Conservation (phyloP, 2,113 vertebrate species). For the Sardina pilchardus region DNA sequence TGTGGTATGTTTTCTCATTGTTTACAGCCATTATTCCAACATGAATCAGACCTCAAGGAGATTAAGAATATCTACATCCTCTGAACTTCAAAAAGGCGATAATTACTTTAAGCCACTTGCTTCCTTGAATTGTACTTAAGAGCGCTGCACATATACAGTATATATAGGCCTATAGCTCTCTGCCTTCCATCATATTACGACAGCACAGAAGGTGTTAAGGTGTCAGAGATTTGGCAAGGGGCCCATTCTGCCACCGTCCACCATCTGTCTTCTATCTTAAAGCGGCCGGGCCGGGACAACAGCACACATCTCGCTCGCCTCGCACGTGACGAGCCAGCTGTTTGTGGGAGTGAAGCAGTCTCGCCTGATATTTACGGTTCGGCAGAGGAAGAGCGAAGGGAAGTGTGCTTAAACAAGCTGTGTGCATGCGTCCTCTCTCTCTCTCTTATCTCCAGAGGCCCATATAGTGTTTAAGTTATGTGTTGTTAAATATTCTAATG, state of each 20-base stretch:
- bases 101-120: not conserved
- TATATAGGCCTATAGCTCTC: not conserved
- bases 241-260: not conserved
- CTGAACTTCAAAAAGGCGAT: not conserved
- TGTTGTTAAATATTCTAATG: not conserved
- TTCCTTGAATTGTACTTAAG: slow-evolving; percentile 13
- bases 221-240: not conserved
- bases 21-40: not conserved
- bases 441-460: not conserved
- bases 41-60: not conserved
- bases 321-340: slow-evolving; percentile 7
- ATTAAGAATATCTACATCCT: slow-evolving; percentile 2
- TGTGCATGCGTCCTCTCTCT: not conserved
- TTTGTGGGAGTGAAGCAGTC: slow-evolving; percentile 11
- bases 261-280: slow-evolving; percentile 49
- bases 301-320: slow-evolving; percentile 2
- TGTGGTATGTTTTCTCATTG: not conserved
- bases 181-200: not conserved
- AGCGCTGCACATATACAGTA: not conserved
- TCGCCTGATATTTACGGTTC: not conserved
- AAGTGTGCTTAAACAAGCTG: not conserved
- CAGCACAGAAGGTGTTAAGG: not conserved
- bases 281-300: not conserved
- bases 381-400: not conserved
- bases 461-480: not conserved